Conservation (phyloP, 2,888 invertebrate species). For the Apodemia duryi region DNA sequence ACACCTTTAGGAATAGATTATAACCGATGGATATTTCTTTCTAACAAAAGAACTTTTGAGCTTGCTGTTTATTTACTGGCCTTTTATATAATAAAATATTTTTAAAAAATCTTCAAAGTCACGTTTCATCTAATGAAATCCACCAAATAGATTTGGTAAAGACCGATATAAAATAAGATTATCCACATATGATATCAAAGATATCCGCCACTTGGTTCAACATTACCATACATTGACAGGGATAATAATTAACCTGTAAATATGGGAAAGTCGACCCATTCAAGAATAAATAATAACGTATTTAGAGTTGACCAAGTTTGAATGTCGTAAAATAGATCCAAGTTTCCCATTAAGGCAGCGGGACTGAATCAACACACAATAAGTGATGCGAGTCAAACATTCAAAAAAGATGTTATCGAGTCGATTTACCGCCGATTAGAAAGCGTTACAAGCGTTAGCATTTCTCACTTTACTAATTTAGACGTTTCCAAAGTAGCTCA, state of each 20-base stretch:
- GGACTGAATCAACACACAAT: conserved; percentile 63
- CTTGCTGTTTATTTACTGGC: too few relatives aligned
- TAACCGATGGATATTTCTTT: too few relatives aligned
- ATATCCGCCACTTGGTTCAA: conserved; percentile 16
- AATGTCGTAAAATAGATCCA: conserved; percentile 53
- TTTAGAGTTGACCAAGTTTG: conserved; percentile 55
- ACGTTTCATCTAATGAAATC: too few relatives aligned
- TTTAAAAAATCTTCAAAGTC: too few relatives aligned
- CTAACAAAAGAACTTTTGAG: too few relatives aligned
- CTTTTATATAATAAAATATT: too few relatives aligned
- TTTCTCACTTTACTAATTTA: conserved; percentile 78
- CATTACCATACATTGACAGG: conserved; percentile 44
- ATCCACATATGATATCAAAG: conserved; percentile 10
- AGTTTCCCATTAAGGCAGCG: conserved; percentile 58
- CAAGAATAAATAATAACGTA: conserved; percentile 51
- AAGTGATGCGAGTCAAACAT: conserved; percentile 57
- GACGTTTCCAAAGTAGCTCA: conserved; percentile 74
- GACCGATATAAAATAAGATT: background rate
- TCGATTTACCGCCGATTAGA: conserved; percentile 68
- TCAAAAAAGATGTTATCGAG: conserved; percentile 69
- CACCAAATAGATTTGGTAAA: too few relatives aligned
- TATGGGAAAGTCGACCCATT: conserved; percentile 52
- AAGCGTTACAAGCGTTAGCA: conserved; percentile 70
- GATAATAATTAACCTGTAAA: conserved; percentile 50
- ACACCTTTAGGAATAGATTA: too few relatives aligned